phyloP scores from a whole-genome alignment of 2,113 vertebrate species.

The Dunckerocampus dactyliophorus region DNA sequence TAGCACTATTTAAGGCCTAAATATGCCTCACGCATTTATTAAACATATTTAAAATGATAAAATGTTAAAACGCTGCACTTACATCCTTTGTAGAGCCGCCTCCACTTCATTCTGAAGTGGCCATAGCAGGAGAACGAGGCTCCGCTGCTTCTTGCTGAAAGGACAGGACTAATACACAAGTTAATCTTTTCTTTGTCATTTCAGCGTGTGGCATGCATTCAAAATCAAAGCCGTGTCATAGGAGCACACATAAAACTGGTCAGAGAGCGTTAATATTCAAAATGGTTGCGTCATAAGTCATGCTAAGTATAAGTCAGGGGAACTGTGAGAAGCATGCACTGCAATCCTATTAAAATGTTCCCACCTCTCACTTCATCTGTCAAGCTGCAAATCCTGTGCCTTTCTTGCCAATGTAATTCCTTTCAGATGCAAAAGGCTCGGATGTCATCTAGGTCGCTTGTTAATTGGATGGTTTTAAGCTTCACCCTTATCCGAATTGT shows the following conservation, averaged over 20 bases:
- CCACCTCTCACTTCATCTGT: conserved; percentile 22
- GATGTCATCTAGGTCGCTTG: conserved; percentile 28
- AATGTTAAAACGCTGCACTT: too few relatives aligned
- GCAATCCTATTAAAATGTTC: conserved; percentile 42
- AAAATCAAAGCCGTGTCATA: conserved; percentile 16
- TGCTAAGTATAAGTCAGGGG: conserved; percentile 21
- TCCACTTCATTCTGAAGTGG: too few relatives aligned
- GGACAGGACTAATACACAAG: conserved; percentile 14
- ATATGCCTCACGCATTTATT: too few relatives aligned
- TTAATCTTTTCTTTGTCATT: conserved; percentile 9
- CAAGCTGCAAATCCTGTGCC: conserved; percentile 9
- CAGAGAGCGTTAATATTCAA: conserved; percentile 32
- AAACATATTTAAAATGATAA: too few relatives aligned
- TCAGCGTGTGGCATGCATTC: not conserved
- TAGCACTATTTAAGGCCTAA: too few relatives aligned
- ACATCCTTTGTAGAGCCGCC: too few relatives aligned
- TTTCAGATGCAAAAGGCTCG: conserved; percentile 30
- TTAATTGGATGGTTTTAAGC: conserved; percentile 52
- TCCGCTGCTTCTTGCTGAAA: not conserved
- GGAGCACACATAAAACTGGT: conserved; percentile 15
- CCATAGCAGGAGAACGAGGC: too few relatives aligned
- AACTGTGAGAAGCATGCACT: conserved; percentile 19
- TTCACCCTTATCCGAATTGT: conserved; percentile 42
- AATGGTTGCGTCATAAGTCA: conserved; percentile 33
- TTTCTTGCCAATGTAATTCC: conserved; percentile 3